These are phyloP conservation scores for Hyles lineata DNA, from an alignment of 2,888 invertebrate genomes.

Conservation along the genomic window DNA sequence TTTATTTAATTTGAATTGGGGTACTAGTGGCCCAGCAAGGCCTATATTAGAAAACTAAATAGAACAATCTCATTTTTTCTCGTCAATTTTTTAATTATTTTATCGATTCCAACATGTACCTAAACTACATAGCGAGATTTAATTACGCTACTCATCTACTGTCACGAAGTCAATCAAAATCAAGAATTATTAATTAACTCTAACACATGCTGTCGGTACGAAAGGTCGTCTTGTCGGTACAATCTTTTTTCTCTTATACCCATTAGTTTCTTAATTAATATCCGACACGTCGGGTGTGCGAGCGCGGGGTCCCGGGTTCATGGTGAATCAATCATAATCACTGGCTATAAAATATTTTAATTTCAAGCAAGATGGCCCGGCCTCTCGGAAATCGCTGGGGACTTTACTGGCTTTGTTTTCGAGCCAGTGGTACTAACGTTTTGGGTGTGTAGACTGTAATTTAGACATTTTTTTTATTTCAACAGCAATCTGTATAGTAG, in stretches of 20 bases:
- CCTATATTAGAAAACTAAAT: too few species aligned
- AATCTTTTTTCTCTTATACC: constrained; percentile 66
- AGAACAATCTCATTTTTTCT: too few species aligned
- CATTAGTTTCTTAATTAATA: constrained; percentile 83
- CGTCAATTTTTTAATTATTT: too few species aligned
- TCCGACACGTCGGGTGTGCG: constrained; percentile 43
- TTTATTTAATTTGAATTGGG: too few species aligned
- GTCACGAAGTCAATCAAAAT: too few species aligned
- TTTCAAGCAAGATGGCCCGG: constrained; percentile 39
- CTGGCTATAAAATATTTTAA: constrained; percentile 70
- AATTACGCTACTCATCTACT: too few species aligned
- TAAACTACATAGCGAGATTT: too few species aligned
- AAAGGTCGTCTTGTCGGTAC: constrained; percentile 62
- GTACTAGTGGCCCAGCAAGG: too few species aligned
- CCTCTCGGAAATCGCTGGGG: constrained; percentile 3
- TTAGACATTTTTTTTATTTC: too few species aligned
- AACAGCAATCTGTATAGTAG: too few species aligned
- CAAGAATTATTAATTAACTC: neutral
- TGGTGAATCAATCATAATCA: constrained; percentile 78
- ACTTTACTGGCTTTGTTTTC: constrained; percentile 3
- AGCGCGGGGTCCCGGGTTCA: constrained; percentile 41
- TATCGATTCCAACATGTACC: too few species aligned
- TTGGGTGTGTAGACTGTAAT: neutral
- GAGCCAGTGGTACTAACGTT: neutral
- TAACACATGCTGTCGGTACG: constrained; percentile 55